Conservation (phyloP, 2,113 vertebrate species). For the Crotalus horridus region DNA sequence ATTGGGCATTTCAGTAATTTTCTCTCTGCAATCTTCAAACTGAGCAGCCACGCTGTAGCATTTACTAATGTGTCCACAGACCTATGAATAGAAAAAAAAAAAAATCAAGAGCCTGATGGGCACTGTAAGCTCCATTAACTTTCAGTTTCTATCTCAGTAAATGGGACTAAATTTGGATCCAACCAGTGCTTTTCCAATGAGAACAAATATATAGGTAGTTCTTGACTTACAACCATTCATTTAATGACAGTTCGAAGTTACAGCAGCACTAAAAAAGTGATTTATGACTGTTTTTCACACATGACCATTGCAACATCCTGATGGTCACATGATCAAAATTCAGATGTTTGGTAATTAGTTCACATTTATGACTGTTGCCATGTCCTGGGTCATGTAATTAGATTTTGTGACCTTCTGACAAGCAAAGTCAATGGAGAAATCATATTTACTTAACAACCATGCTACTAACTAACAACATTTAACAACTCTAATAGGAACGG, state of each 20-base stretch:
- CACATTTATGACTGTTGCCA: background rate
- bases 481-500: too few relatives aligned
- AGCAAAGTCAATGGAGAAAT: background rate
- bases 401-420: background rate
- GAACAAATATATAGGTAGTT: background rate
- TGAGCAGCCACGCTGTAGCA: conserved; percentile 97
- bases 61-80: conserved; percentile 92
- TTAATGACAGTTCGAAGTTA: background rate
- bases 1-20: conserved; percentile 92
- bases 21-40: conserved; percentile 97
- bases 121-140: background rate
- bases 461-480: background rate
- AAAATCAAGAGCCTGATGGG: background rate
- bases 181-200: background rate
- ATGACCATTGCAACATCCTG: background rate
- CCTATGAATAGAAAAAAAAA: conserved; percentile 65
- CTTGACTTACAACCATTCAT: background rate
- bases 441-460: background rate
- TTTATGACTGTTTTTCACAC: background rate
- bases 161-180: background rate
- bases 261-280: background rate
- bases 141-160: background rate
- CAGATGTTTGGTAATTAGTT: background rate
- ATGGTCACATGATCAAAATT: background rate
- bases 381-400: background rate